These are phyloP conservation scores for Aspidiotus rigidus DNA, from an alignment of 2,888 invertebrate species.

Conservation along the genomic window DNA sequence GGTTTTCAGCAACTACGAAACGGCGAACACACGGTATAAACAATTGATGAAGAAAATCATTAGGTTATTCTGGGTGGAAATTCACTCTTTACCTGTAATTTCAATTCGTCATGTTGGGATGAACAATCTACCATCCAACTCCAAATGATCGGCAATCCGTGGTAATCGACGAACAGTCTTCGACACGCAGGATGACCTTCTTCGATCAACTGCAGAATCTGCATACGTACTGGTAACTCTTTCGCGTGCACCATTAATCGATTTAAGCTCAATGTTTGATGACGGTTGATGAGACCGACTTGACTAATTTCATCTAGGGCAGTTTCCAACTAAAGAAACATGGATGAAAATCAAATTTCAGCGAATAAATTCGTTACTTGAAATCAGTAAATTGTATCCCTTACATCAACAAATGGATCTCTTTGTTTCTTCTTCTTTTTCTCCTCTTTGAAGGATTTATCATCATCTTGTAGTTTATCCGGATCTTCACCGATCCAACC, in stretches of 20 bases:
- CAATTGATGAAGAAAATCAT: not conserved
- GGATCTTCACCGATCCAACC: constrained; percentile 93
- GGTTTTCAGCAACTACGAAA: constrained; percentile 61
- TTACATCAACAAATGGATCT: constrained; percentile 25
- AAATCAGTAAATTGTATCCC: constrained; percentile 1
- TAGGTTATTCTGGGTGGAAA: not conserved
- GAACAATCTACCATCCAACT: constrained; percentile 63
- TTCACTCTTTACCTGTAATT: constrained; percentile 12
- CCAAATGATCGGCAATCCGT: constrained; percentile 80
- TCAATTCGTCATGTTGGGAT: constrained; percentile 23
- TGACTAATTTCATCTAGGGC: constrained; percentile 27
- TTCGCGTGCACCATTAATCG: constrained; percentile 89
- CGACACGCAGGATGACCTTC: constrained; percentile 73
- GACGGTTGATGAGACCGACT: constrained; percentile 27
- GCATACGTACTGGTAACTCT: constrained; percentile 60
- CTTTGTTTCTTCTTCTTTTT: constrained; percentile 29
- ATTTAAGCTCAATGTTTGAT: constrained; percentile 66
- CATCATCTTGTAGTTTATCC: constrained; percentile 46
- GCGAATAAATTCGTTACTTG: not conserved
- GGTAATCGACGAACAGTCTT: constrained; percentile 83
- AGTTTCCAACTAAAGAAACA: constrained; percentile 23
- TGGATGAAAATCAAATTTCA: not conserved
- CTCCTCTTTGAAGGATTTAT: constrained; percentile 35
- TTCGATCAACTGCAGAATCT: constrained; percentile 67
- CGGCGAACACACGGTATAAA: constrained; percentile 13